A percentile compares a stretch with the other conserved stretches of the same genome.
phyloP scores from a whole-genome alignment of 2,888 invertebrate genomes.

The Heteromyza rotundicornis region DNA sequence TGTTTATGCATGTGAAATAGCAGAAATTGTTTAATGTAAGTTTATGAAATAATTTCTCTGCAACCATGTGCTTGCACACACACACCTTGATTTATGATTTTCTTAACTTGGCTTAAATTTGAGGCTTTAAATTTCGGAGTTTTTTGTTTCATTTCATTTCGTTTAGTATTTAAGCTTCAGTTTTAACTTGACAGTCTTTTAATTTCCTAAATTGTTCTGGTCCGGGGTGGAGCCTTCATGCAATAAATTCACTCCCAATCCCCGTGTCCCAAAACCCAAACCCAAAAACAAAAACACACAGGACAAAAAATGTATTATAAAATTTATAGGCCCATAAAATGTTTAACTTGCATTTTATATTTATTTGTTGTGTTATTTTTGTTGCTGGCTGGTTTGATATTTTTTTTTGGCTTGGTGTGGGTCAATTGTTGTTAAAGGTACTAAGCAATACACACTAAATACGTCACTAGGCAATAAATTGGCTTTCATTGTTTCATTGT shows the following conservation, averaged over 20 bases:
- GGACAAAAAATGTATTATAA: slow-evolving; percentile 16
- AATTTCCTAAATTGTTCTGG: not conserved
- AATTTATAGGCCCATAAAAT: slow-evolving; percentile 28
- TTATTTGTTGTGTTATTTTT: slow-evolving; percentile 10
- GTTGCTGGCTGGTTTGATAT: slow-evolving; percentile 3
- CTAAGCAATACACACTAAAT: slow-evolving; percentile 10
- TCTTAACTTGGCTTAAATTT: too few relatives aligned
- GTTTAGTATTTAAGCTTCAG: too few relatives aligned
- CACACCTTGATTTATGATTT: slow-evolving; percentile 12
- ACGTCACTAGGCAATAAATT: slow-evolving; percentile 18
- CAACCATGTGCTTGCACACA: slow-evolving; percentile 1
- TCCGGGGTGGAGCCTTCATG: not conserved
- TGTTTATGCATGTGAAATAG: too few relatives aligned
- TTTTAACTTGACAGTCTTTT: too few relatives aligned
- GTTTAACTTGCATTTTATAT: slow-evolving; percentile 28
- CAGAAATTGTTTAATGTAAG: slow-evolving; percentile 10
- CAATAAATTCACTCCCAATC: not conserved
- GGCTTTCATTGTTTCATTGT: slow-evolving; percentile 1
- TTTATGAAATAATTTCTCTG: slow-evolving; percentile 19
- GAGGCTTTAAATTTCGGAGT: slow-evolving; percentile 15
- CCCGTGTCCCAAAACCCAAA: too few relatives aligned
- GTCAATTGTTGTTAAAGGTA: slow-evolving; percentile 6
- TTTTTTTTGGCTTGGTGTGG: not conserved
- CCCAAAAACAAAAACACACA: too few relatives aligned
- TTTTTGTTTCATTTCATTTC: slow-evolving; percentile 12